phyloP scores from a whole-genome alignment of 2,113 vertebrate genomes.

The Corythornis vintsioides region DNA sequence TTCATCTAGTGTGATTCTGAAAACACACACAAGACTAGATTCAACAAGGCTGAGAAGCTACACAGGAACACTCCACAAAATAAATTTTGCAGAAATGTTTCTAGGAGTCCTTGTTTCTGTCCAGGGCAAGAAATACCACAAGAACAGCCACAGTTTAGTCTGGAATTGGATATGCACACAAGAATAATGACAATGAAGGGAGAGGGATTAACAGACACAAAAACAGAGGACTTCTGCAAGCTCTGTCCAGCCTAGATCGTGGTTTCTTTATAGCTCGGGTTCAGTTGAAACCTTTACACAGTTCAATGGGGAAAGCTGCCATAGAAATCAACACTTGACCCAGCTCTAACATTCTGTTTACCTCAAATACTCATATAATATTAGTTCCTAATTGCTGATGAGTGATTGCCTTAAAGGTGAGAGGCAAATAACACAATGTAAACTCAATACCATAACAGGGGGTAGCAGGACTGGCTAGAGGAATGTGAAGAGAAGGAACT shows the following conservation, averaged over 20 bases:
- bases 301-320: neutral
- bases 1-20: neutral
- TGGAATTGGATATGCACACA: neutral
- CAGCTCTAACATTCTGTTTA: neutral
- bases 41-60: neutral
- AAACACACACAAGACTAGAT: neutral
- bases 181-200: neutral
- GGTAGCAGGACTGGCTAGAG: neutral
- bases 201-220: neutral
- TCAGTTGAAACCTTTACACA: neutral
- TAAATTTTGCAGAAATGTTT: neutral
- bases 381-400: neutral
- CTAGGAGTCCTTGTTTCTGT: neutral
- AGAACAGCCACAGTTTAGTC: neutral
- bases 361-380: neutral
- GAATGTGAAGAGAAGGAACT: neutral
- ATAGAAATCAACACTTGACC: neutral
- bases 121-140: neutral
- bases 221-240: neutral
- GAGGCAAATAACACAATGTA: neutral
- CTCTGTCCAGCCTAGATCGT: neutral
- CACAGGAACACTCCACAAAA: neutral
- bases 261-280: constrained; percentile 3
- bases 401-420: neutral
- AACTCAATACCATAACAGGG: neutral